Base-by-base conservation (phyloP, 1,140 invertebrate species). In the Triops cancriformis region DNA sequence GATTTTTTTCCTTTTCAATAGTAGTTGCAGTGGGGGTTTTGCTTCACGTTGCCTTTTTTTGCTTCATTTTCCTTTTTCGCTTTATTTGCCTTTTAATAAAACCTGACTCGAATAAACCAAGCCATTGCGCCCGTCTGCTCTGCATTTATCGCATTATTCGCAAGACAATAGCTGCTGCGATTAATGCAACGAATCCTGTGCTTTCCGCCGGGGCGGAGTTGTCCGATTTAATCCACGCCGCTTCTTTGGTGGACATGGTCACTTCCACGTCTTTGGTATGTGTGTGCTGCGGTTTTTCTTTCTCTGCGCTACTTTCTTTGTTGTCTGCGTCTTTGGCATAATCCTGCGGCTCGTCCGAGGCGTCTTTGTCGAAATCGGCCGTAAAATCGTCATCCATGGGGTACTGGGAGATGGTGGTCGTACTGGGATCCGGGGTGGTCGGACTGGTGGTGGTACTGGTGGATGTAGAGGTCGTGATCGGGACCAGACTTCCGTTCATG, bases 401-500 rank as follows among this genome's bases (percentile, higher is more conserved):
- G 80, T 80, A 43, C 77, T 74, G 18, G 18, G 79, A 42, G 10
- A 74, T 76, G 0, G 76, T 78, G 72, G 75, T 9, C 27, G 79
- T 79, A 4, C 74, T 78, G 0, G 80, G 80, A 0, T 81, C 82
- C 1, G 88, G 88, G 0, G 88, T 89, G 0, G 85, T 87, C 0
- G 87, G 88, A 1, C 88, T 88, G 6, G 88, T 89, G 0, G 89
- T 90, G 0, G 43, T 74, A 10, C 89, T 89, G 0, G 90, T 89
- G 0, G 90, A 91, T 7, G 91, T 92, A 0, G 90, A 90, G 0
- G 91, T 90, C 2, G 91, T 90, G 1, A 91, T 93, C 18, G 93
- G 92, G 10, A 93, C 91, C 10, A 92, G 82, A 23, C 88, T 91
- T 77, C 89, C 88, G 82, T 94, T 94, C 45, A 86, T 87, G 27